A percentile compares a stretch with the other conserved stretches of the same genome.
Evolutionary conservation across 2,797 vertebrate genomes (phyloP).

Genomic region (Graptemys geographica): DNA sequence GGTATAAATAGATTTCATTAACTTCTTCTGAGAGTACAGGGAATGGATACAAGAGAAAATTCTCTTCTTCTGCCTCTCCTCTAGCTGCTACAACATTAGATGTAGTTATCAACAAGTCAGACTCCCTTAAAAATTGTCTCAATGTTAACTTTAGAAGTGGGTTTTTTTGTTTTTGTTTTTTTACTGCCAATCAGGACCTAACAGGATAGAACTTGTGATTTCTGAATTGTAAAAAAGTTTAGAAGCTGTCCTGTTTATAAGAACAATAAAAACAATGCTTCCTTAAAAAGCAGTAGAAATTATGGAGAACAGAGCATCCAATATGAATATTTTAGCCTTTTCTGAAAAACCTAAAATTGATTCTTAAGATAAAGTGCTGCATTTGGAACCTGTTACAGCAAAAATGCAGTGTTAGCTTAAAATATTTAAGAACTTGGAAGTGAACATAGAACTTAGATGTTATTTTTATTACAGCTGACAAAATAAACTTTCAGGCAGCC

Average conservation of each 20-base stretch:
- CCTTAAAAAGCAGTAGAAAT: neutral
- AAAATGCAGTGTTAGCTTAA: neutral
- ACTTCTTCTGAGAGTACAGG: neutral
- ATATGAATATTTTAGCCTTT: neutral
- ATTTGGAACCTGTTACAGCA: neutral
- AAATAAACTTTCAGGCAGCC: neutral
- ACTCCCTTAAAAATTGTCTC: neutral
- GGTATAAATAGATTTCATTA: neutral
- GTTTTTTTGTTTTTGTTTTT: too few species aligned
- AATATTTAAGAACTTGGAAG: too few species aligned
- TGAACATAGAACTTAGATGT: fast-evolving
- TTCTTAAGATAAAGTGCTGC: neutral
- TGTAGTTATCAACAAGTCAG: neutral
- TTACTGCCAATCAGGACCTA: neutral
- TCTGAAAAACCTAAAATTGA: neutral
- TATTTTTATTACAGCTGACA: neutral
- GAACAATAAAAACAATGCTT: neutral
- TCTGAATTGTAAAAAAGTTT: neutral
- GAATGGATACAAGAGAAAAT: neutral
- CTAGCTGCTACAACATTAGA: neutral
- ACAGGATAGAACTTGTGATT: neutral
- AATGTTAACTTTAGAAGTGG: too few species aligned
- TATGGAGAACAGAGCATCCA: neutral
- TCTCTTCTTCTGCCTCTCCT: neutral
- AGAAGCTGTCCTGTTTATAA: neutral